Percentiles rank a stretch among this genome's conserved stretches.
Evolutionary conservation across 2,888 invertebrate genomes (phyloP).

Genomic region (Synanthedon myopaeformis): DNA sequence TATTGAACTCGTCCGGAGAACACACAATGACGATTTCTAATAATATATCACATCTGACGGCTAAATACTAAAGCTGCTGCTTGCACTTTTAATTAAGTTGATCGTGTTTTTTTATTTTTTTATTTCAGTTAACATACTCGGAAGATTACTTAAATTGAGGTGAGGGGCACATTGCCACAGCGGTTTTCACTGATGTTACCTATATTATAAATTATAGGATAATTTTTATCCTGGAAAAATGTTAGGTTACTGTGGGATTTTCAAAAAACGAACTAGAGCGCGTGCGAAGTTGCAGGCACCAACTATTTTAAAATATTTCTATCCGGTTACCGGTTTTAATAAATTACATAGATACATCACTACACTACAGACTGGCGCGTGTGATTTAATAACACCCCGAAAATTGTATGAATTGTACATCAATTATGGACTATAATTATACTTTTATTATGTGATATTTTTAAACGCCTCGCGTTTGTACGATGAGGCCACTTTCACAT

Average conservation of each 20-base stretch:
- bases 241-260: no score
- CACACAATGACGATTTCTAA: background rate
- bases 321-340: constrained; percentile 32
- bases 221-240: no score
- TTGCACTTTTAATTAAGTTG: background rate
- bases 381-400: constrained; percentile 27
- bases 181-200: no score
- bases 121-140: no score
- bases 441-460: background rate
- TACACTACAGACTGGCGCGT: constrained; percentile 5
- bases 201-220: no score
- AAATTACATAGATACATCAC: constrained; percentile 24
- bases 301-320: no score
- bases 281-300: no score
- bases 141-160: no score
- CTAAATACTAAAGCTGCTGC: background rate
- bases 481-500: background rate
- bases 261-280: no score
- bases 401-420: constrained; percentile 10
- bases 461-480: background rate
- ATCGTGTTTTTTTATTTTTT: no score
- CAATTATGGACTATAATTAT: constrained; percentile 17
- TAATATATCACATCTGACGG: background rate
- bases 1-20: constrained; percentile 7
- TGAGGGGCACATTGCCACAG: no score